These are phyloP conservation scores for Motacilla alba DNA, from an alignment of 2,113 vertebrate species.

Conservation along the genomic window DNA sequence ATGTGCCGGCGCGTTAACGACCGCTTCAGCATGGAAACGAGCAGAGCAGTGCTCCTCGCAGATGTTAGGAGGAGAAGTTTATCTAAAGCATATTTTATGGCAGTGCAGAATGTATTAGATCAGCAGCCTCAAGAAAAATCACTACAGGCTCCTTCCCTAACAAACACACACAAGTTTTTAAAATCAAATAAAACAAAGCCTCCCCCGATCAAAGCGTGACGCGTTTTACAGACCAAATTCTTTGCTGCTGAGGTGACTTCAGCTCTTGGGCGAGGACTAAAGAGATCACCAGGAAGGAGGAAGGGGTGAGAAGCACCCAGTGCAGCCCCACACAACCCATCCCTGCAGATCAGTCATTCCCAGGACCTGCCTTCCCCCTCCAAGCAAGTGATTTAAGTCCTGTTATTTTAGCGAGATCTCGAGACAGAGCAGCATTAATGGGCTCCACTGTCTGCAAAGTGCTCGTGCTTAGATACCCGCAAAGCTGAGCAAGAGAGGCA, in stretches of 20 bases:
- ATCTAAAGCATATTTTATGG: neutral
- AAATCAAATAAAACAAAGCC: neutral
- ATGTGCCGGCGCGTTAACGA: constrained; percentile 32
- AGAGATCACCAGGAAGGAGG: neutral
- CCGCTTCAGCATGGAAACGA: constrained; percentile 46
- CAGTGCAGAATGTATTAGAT: neutral
- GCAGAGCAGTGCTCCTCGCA: neutral
- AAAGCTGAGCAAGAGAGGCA: constrained; percentile 58
- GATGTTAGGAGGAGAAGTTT: neutral
- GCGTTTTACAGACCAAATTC: neutral
- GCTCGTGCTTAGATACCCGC: constrained; percentile 43
- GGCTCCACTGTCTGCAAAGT: constrained; percentile 53
- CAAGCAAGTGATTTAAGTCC: neutral
- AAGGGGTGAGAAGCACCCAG: neutral
- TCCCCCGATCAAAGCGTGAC: neutral
- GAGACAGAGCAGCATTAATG: constrained; percentile 62
- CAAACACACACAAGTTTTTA: neutral
- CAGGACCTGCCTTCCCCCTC: neutral
- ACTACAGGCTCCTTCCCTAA: neutral
- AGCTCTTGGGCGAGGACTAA: neutral
- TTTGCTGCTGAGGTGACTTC: neutral
- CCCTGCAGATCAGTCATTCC: fast-evolving
- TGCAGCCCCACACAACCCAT: neutral
- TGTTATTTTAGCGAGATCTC: neutral
- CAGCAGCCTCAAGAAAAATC: neutral